These are phyloP conservation scores for Drosophila orena DNA, from an alignment of 1,140 invertebrate genomes.

Conservation along the genomic window DNA sequence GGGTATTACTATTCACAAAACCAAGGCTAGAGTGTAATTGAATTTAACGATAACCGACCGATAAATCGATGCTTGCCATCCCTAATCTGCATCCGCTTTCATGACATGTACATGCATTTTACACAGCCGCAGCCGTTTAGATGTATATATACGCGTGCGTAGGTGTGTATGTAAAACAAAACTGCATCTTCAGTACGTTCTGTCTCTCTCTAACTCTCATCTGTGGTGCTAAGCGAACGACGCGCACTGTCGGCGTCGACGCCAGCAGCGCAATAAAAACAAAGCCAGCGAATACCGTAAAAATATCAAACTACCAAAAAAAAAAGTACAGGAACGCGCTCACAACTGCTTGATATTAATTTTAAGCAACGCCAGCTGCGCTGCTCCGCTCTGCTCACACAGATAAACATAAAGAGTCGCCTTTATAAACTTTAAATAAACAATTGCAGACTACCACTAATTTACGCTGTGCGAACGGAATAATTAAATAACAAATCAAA, in stretches of 20 bases:
- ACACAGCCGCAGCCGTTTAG: conserved; percentile 35
- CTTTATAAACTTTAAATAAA: conserved; percentile 44
- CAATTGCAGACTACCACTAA: conserved; percentile 44
- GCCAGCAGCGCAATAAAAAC: conserved; percentile 45
- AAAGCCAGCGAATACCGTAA: conserved; percentile 45
- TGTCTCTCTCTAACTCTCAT: conserved; percentile 5
- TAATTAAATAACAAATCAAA: conserved; percentile 4
- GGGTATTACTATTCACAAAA: neutral
- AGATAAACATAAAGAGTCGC: conserved; percentile 17
- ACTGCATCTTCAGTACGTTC: conserved; percentile 25
- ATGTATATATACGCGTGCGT: conserved; percentile 42
- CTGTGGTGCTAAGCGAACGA: conserved; percentile 28
- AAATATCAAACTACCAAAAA: conserved; percentile 39
- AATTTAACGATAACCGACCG: conserved; percentile 9
- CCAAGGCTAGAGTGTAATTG: neutral
- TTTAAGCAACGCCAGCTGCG: conserved; percentile 30
- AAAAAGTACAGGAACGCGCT: conserved; percentile 39
- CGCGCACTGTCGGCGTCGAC: conserved; percentile 38
- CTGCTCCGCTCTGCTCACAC: conserved; percentile 16
- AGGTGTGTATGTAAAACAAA: conserved; percentile 28
- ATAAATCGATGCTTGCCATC: conserved; percentile 39
- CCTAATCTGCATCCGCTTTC: conserved; percentile 34
- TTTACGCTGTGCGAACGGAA: conserved; percentile 24
- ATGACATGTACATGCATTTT: conserved; percentile 30
- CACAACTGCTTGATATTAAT: conserved; percentile 41